Base-by-base conservation (phyloP, 2,797 vertebrate species). In the Chlorospingus semifuscus region DNA sequence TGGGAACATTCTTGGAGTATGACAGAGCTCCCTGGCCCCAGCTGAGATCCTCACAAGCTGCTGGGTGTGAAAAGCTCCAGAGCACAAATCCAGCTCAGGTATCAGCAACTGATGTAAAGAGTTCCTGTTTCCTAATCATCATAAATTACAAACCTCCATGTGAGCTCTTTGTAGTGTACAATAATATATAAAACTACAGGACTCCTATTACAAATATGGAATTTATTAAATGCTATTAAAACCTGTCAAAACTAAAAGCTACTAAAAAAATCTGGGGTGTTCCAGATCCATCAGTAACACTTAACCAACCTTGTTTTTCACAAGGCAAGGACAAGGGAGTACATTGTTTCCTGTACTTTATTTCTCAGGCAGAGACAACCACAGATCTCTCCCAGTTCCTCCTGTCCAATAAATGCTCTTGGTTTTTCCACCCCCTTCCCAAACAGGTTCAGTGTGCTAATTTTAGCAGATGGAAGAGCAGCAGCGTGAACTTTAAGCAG, bases 331-430 rank as follows among this genome's bases (percentile, higher is more conserved):
- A 83, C 76, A 87, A 86, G 37, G 5, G 24, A 39, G 20, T 49
- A 46, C 13, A 8, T 30, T 10, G 18, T 64, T 96, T 94, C 57
- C 90, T 90, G 7, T 21, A 37, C 55, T 93, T 96, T 94, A 95
- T 92, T 96, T 87, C 55, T 90, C 52, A 85, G 53, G 53, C 66
- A 66, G 32, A 93, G 36, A 55, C 61, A 93, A 47, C 32, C 34
- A 71, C 42, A 27, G 16, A 53, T 21, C 66, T 69, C 34, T 60
- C 69, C 81, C 77, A 30, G 2, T 60, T 89, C 50, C 52, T 92
- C 30, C 55, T 4, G 0, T 59, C 47, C 53, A 53, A 61, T 65
- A 74, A 86, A 47, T 57, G 49, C 64, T 88, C 49, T 26, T 63
- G 24, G 4, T 68, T 64, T 56, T 42, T 39, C 42, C 55, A 39